Conservation (phyloP, 1,140 invertebrate genomes). For the Procambarus virginalis region DNA sequence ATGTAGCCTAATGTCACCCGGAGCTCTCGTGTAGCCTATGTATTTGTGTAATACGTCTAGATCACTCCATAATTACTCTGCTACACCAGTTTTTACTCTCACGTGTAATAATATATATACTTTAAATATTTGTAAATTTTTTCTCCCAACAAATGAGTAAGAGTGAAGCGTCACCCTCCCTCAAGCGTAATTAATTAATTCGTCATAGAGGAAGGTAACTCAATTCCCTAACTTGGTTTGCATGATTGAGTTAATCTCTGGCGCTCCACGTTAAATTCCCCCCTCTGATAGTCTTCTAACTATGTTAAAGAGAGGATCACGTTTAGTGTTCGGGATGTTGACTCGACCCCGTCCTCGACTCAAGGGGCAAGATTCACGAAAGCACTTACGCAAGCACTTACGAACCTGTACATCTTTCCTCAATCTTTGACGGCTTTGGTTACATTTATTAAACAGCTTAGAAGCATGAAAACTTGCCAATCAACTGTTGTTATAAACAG, state of each 20-base stretch:
- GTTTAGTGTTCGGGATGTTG: background rate
- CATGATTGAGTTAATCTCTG: slow-evolving; percentile 8
- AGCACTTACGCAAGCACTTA: too few relatives aligned
- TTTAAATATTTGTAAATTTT: too few relatives aligned
- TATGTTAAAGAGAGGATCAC: background rate
- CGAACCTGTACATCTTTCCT: too few relatives aligned
- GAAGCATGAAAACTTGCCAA: too few relatives aligned
- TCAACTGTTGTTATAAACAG: too few relatives aligned
- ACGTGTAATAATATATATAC: background rate
- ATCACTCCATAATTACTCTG: background rate
- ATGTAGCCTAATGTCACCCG: too few relatives aligned
- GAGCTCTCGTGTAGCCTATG: background rate
- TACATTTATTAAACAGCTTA: too few relatives aligned
- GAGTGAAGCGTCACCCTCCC: background rate
- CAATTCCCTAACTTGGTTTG: background rate
- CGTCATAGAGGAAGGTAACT: background rate
- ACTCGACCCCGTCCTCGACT: background rate
- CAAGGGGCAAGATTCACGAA: too few relatives aligned
- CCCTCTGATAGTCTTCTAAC: background rate
- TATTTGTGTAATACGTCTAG: background rate
- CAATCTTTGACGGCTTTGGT: too few relatives aligned
- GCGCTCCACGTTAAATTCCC: background rate
- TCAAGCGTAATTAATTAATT: background rate
- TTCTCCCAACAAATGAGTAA: background rate
- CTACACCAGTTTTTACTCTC: too few relatives aligned